Evolutionary conservation across 2,888 invertebrate species (phyloP), one percentile per base, ranked within the genome.

Genomic region (Poecilobothrus nobilitatus): DNA sequence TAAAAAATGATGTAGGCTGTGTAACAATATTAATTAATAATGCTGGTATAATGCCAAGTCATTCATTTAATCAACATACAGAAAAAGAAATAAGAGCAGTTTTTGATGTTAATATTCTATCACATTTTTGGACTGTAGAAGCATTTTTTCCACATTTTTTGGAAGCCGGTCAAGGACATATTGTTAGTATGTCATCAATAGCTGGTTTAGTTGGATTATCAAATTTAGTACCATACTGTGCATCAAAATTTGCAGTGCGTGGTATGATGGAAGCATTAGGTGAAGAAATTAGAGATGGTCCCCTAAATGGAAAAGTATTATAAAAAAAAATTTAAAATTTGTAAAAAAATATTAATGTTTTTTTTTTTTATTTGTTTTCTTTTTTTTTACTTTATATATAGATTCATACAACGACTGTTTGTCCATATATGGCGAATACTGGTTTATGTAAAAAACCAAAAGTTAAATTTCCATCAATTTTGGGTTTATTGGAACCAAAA

Each of bases 401-500:
- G 84, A 87, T 97, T 66, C 87, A 90, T 75, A 85, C 91, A 69
- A 95, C 96, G 0, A 88, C 89, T 0, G 87, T 96, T 71, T 95
- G 87, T 78, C 95, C 96, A 0, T 94, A 90, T 81, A 93, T 95
- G 83, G 91, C 94, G 21, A 89, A 92, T 79, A 95, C 94, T 0
- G 94, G 93, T 0, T 84, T 95, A 15, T 91, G 92, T 78, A 90
- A 91, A 78, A 88, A 87, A 73, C 91, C 91, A 0, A 87, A 85
- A 78, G 88, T 91, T 73, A 88, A 88, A 78, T 92, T 90, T 79
- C 87, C 89, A 0, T 84, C 83, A 22, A 76, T 90, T 74, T 84
- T 91, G 84, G 85, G 86, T 72, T 81, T 91, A 75, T 81, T 91
- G 68, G 82, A 86, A 44, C 86, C 90, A 0, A 83, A 87, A 73